Base-by-base conservation (phyloP, 1,140 invertebrate genomes). In the Drosophila oshimai region DNA sequence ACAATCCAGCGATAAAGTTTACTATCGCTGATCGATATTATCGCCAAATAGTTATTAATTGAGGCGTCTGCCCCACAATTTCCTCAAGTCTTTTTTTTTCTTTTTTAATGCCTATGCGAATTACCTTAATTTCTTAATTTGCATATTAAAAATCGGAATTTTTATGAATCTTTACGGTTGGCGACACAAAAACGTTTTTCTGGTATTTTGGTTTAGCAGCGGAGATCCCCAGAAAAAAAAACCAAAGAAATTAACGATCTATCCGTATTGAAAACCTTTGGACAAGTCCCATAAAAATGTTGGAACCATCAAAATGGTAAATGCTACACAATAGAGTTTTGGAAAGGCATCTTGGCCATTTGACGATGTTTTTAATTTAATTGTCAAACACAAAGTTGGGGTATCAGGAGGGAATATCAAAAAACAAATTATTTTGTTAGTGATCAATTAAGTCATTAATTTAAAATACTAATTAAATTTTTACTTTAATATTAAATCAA, bases 41-140 rank as follows among this genome's bases (percentile, higher is more conserved):
- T 87, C 72, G 80, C 81, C 65, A 86, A 86, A 81, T 87, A 76
- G 62, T 86, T 86, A 86, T 81, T 86, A 87, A 86, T 86, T 81
- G 78, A 28, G 45, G 39, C 46, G 34, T 20, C 45, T 24, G 33
- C 1, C 12, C 15, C 20, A 54, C 57, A 55, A 54, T 77, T 62
- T 51, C 20, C 37, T 41, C 55, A 62, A 55, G 60, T 36, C 50
- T 58, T 62, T 72, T 49, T 54, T 45, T 58, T 79, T 67, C 62
- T n/a, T 15, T 6, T 41, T 68, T 68, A 37, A 67, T 53, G 22
- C 13, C 46, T 9, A 69, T 45, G 65, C 39, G 45, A 70, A 71
- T 29, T 34, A 46, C 33, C 29, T 68, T 72, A 41, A 72, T 51
- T 77, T 55, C 46, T 60, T 57, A 55, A 84, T 84, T 83, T 83